Percentiles rank a stretch among this genome's conserved stretches.
These are phyloP conservation scores for Chorisops tibialis DNA, from an alignment of 2,888 invertebrate genomes.

Conservation along the genomic window DNA sequence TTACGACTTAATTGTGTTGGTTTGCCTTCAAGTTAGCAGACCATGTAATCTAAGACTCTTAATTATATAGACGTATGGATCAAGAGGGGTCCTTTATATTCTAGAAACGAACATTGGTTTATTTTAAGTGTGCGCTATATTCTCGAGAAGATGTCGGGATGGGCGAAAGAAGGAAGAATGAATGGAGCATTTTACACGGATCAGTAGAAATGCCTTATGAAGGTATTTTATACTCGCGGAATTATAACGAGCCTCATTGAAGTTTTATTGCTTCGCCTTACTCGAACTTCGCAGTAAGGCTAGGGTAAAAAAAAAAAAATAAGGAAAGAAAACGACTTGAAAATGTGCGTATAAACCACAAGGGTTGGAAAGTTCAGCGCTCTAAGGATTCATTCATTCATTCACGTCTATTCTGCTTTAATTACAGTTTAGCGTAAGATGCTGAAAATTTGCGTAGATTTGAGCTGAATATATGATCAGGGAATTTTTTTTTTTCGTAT, in stretches of 20 bases:
- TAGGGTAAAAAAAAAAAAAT: not conserved
- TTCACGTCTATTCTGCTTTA: not conserved
- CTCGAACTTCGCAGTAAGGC: not conserved
- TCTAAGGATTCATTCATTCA: not conserved
- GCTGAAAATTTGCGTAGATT: not conserved
- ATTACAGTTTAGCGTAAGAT: conserved; percentile 13
- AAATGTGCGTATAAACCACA: not conserved
- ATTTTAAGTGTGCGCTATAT: not conserved
- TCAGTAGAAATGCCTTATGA: conserved; percentile 7
- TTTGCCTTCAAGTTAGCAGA: conserved; percentile 17
- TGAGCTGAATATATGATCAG: no score
- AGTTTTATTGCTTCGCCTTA: conserved; percentile 8
- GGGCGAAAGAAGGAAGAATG: not conserved
- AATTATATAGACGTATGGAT: conserved; percentile 14
- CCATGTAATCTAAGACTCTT: conserved; percentile 23
- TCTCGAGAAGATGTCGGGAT: not conserved
- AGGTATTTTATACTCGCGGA: conserved; percentile 3
- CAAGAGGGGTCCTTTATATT: not conserved
- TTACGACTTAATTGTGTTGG: conserved; percentile 20
- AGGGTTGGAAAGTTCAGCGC: not conserved
- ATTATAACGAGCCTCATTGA: conserved; percentile 18
- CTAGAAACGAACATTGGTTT: not conserved
- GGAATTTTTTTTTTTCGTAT: no score
- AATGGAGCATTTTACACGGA: not conserved
- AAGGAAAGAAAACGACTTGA: not conserved